These are phyloP conservation scores for Perca schrenkii DNA, from an alignment of 2,113 vertebrate species.

Conservation along the genomic window DNA sequence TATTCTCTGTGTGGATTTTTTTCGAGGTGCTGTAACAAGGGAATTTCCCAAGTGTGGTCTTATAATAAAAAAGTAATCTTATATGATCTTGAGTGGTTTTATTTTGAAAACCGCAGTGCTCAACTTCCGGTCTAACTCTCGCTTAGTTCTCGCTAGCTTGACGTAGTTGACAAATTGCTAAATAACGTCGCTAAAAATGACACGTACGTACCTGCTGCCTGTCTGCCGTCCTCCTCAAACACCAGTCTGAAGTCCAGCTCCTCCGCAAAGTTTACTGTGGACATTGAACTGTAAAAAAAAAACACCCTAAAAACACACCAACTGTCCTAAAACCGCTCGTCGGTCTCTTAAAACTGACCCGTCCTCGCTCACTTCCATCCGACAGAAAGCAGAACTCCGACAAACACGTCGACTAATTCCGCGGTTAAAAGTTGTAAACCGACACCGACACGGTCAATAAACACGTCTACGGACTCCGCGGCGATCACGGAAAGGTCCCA, in stretches of 20 bases:
- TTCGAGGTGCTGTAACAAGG: too few relatives aligned
- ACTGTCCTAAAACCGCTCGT: slow-evolving; percentile 36
- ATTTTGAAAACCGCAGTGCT: not conserved
- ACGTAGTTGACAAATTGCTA: not conserved
- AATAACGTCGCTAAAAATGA: slow-evolving; percentile 27
- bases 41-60: too few relatives aligned
- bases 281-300: slow-evolving; percentile 83
- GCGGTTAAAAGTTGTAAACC: not conserved
- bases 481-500: not conserved
- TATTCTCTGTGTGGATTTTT: too few relatives aligned
- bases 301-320: too few relatives aligned
- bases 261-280: slow-evolving; percentile 88
- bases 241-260: slow-evolving; percentile 95
- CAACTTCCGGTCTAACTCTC: not conserved
- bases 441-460: not conserved
- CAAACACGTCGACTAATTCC: slow-evolving; percentile 9
- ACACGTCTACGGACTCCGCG: not conserved
- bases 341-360: slow-evolving; percentile 42
- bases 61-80: too few relatives aligned
- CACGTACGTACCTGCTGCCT: slow-evolving; percentile 86
- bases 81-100: not conserved
- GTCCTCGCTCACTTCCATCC: slow-evolving; percentile 63
- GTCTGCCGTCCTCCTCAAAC: slow-evolving; percentile 90
- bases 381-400: slow-evolving; percentile 57
- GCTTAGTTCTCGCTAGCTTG: not conserved